Evolutionary conservation across 2,797 vertebrate species (phyloP), one percentile per base, ranked within the genome.

Genomic region (Cynodonichthys magdalenae): DNA sequence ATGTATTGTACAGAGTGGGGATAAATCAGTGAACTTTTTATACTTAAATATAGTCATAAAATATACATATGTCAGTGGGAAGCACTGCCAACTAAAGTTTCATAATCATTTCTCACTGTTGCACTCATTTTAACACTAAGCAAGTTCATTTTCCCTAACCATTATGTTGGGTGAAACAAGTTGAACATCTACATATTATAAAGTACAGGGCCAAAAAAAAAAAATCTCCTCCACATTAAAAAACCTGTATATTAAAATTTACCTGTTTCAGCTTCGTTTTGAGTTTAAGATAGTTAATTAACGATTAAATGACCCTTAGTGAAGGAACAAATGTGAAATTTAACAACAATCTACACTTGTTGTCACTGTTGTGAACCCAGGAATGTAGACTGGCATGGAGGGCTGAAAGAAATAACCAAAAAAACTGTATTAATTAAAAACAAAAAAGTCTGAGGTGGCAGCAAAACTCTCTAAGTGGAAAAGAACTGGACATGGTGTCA

Each of bases 31-130:
- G 3, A 42, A 17, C 5, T 45, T 29, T 57, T 24, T n/a, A 19
- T 11, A n/a, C 34, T 36, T 20, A 1, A 27, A 60, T 15, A 55
- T 27, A 55, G 15, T 15, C 15, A 27, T 27, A 50, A 57, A 65
- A 65, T 57, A 57, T 67, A 34, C 46, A 46, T 52, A 15, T 11
- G 31, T 20, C 20, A 53, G 36, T n/a, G 14, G 29, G 50, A 39
- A 17, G 47, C 29, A 29, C 41, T 60, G 11, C 65, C n/a, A 59
- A 24, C 17, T 53, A n/a, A 15, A 36, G 48, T 28, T 52, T 11
- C 27, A n/a, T 50, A 41, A 31, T 58, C 31, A 46, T 58, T 7
- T 47, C 27, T 58, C 56, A 47, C 28, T n/a, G 20, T 28, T 39
- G 6, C 18, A 54, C 24, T 36, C 29, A 48, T 28, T 50, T 50